Conservation (phyloP, 2,797 vertebrate genomes). For the Triplophysa bombifrons region DNA sequence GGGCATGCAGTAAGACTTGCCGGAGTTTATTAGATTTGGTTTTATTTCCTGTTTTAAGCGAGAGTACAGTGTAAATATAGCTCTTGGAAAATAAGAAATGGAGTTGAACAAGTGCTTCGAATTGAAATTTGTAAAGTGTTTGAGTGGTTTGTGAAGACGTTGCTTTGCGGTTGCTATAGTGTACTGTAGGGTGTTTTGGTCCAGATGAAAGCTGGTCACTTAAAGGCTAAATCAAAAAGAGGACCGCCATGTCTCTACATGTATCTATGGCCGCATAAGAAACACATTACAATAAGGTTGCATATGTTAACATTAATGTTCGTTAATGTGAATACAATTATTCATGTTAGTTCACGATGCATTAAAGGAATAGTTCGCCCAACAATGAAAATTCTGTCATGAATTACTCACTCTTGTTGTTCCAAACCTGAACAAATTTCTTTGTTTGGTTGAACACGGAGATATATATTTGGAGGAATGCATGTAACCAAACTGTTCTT, state of each 20-base stretch:
- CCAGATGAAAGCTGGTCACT: not conserved
- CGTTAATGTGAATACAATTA: too few relatives aligned
- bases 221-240: not conserved
- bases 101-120: not conserved
- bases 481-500: too few relatives aligned
- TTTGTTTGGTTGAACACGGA: too few relatives aligned
- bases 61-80: not conserved
- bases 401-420: too few relatives aligned
- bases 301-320: too few relatives aligned
- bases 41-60: not conserved
- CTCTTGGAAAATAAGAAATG: not conserved
- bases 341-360: too few relatives aligned
- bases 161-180: not conserved
- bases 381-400: too few relatives aligned
- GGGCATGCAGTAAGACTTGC: not conserved
- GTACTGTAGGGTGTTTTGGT: not conserved
- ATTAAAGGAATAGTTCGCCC: too few relatives aligned
- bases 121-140: not conserved
- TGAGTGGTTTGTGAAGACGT: not conserved
- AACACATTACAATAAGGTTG: too few relatives aligned
- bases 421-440: too few relatives aligned
- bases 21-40: not conserved
- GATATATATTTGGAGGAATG: too few relatives aligned
- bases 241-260: not conserved
- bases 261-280: not conserved